Percentiles rank a stretch among this genome's conserved stretches.
phyloP scores from a whole-genome alignment of 2,888 invertebrate genomes.

The Nipponacmea schrenckii region DNA sequence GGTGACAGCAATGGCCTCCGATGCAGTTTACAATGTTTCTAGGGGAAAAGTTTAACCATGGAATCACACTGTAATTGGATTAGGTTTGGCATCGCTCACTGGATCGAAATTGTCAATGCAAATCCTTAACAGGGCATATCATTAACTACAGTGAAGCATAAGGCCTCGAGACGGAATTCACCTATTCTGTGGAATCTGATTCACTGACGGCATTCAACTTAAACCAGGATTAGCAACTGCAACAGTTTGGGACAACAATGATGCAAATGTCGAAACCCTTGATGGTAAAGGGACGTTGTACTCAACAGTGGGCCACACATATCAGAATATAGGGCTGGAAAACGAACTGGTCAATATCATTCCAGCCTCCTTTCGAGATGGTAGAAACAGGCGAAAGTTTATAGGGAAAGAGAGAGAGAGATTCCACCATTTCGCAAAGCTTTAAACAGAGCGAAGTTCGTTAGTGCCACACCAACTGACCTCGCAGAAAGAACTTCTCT shows the following conservation, averaged over 20 bases:
- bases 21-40: conserved; percentile 25
- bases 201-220: conserved; percentile 10
- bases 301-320: no score
- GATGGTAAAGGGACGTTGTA: conserved; percentile 17
- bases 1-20: conserved; percentile 16
- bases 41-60: conserved; percentile 22
- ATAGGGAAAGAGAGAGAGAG: neutral
- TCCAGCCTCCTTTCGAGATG: neutral
- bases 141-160: conserved; percentile 25
- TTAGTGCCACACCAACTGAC: neutral
- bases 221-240: no score
- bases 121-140: conserved; percentile 25
- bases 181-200: conserved; percentile 17
- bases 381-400: neutral
- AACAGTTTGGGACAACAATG: conserved; percentile 24
- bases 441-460: neutral
- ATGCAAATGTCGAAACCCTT: conserved; percentile 16
- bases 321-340: conserved; percentile 13
- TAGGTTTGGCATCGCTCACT: conserved; percentile 26
- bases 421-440: neutral
- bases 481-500: neutral
- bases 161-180: conserved; percentile 26
- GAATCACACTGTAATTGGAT: conserved; percentile 24
- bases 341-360: neutral
- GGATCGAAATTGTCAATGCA: conserved; percentile 21